These are phyloP conservation scores for Myrmecophaga tridactyla DNA, from an alignment of 2,113 vertebrate genomes.

Conservation along the genomic window DNA sequence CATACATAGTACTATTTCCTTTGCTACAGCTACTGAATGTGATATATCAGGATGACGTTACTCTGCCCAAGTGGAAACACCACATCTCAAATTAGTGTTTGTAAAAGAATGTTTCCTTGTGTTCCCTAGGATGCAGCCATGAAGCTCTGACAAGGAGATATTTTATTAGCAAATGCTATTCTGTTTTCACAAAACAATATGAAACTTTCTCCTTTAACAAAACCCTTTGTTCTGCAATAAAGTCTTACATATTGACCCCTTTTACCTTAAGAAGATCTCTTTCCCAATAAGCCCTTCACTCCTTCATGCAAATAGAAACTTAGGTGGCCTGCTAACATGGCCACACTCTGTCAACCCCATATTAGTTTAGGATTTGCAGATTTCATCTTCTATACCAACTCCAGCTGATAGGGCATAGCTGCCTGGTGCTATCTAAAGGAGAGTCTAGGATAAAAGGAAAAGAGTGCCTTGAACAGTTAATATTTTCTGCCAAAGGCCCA, in stretches of 20 bases:
- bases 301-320: neutral
- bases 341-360: neutral
- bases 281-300: neutral
- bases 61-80: neutral
- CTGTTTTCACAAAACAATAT: neutral
- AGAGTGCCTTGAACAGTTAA: neutral
- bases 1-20: neutral
- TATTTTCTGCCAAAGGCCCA: neutral
- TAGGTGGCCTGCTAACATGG: neutral
- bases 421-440: neutral
- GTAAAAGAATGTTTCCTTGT: neutral
- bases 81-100: neutral
- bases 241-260: neutral
- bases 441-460: neutral
- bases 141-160: neutral
- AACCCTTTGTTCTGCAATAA: neutral
- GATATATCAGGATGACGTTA: neutral
- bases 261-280: neutral
- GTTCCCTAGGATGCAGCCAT: neutral
- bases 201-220: neutral
- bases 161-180: neutral
- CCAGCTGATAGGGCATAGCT: no score
- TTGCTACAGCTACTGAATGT: neutral
- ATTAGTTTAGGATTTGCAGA: constrained; percentile 16
- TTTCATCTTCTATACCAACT: neutral